Evolutionary conservation across 2,888 invertebrate genomes (phyloP), one percentile per base, ranked within the genome.

Genomic region (Epirrhoe alternata): DNA sequence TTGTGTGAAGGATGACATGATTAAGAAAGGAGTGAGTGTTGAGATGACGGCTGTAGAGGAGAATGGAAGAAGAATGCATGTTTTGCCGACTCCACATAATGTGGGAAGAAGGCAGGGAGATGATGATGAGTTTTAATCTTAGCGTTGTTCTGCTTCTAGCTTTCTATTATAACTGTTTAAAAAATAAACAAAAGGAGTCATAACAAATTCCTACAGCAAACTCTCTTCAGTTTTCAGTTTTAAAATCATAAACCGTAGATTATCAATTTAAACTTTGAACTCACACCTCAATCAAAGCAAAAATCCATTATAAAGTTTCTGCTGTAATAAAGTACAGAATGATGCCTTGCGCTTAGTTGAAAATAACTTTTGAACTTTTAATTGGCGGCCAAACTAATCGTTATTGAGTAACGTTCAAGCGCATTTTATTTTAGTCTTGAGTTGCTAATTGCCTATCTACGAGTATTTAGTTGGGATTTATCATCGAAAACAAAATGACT

Each of bases 241-340:
- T 42, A 3, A 42, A 42, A 42, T 42, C 38, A 10, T 33, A 47
- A 14, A 14, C 6, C 47, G 6, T 2, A 14, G 47, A 47, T 47
- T 47, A 45, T 45, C 45, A 14, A 47, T 47, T 47, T 47, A 47
- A 45, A 47, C 31, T 30, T 31, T 33, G n/a, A 30, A 31, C 10
- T 4, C 7, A 31, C 45, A 47, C 14, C 14, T 56, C 55, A 56
- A 55, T 55, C 35, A 61, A 61, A 61, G 17, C 61, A 17, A 31
- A 38, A 54, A 54, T 55, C 49, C 30, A 55, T 61, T 61, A 55
- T 0, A 54, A 35, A 61, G 62, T 51, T 56, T 38, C n/a, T 33
- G 49, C 16, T 42, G 38, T 42, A 12, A 42, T 38, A 42, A 42
- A 42, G 0, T 42, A 12, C 10, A 8, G 1, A 35, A 35, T 42